phyloP scores from a whole-genome alignment of 2,797 vertebrate species.

The Sebastolobus alascanus region DNA sequence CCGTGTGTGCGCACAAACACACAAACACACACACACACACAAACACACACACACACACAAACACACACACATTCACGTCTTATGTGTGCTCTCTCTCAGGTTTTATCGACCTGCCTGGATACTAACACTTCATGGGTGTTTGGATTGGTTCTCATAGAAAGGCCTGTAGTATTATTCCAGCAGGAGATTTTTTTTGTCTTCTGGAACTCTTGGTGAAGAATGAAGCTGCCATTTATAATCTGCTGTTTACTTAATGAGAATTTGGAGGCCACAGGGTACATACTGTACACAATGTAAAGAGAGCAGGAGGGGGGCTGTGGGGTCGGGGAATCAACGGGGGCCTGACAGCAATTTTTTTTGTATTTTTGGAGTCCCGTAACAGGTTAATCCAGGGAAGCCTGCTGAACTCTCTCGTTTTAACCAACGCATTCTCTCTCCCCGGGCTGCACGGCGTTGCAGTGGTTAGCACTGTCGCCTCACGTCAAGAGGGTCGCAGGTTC shows the following conservation, averaged over 20 bases:
- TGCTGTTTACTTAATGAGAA: constrained; percentile 12
- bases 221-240: background rate
- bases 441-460: no score
- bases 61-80: background rate
- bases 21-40: constrained; percentile 1
- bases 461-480: no score
- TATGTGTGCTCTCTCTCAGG: background rate
- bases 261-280: background rate
- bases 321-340: background rate
- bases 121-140: constrained; percentile 1
- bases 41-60: background rate
- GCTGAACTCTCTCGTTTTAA: background rate
- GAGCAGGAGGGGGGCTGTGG: background rate
- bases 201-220: background rate
- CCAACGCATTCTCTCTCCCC: no score
- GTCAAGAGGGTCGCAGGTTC: no score
- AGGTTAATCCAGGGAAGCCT: background rate
- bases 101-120: constrained; percentile 12
- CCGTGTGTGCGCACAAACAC: background rate
- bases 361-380: no score
- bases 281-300: background rate
- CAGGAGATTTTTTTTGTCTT: background rate
- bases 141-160: background rate
- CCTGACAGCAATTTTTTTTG: background rate
- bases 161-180: background rate